These are phyloP conservation scores for Acanthiza pusilla DNA, from an alignment of 2,797 vertebrate genomes.

Conservation along the genomic window DNA sequence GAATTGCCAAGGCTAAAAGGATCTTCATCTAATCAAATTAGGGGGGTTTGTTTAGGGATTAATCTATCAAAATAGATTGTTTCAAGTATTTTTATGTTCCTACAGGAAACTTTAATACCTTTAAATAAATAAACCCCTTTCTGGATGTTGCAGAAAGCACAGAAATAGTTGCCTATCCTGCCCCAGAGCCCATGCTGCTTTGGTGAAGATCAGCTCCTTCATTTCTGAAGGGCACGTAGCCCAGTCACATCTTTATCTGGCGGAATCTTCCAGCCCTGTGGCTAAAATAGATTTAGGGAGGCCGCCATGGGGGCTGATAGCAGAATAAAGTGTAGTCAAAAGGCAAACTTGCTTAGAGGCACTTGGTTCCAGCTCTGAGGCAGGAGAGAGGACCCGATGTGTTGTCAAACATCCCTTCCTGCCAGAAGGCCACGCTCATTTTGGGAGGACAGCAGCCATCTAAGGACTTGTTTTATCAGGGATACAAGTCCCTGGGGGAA, in stretches of 20 bases:
- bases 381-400: background rate
- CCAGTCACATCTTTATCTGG: background rate
- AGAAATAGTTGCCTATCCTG: background rate
- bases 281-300: background rate
- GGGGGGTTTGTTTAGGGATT: background rate
- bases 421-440: background rate
- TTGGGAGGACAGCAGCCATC: background rate
- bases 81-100: background rate
- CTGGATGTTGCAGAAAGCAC: background rate
- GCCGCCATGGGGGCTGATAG: background rate
- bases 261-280: background rate
- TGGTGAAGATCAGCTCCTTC: background rate
- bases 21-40: background rate
- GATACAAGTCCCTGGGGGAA: background rate
- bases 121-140: background rate
- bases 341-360: background rate
- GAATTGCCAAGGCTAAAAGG: background rate
- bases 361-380: background rate
- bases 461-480: background rate
- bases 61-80: background rate
- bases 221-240: background rate
- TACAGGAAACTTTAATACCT: background rate
- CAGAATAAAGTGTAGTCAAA: background rate
- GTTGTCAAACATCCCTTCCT: background rate
- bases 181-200: fast-evolving